Evolutionary conservation across 37 sponge, comb jelly and placozoan genomes (phyloP), one percentile per base, ranked within the genome.

Genomic region (Oopsacas minuta): DNA sequence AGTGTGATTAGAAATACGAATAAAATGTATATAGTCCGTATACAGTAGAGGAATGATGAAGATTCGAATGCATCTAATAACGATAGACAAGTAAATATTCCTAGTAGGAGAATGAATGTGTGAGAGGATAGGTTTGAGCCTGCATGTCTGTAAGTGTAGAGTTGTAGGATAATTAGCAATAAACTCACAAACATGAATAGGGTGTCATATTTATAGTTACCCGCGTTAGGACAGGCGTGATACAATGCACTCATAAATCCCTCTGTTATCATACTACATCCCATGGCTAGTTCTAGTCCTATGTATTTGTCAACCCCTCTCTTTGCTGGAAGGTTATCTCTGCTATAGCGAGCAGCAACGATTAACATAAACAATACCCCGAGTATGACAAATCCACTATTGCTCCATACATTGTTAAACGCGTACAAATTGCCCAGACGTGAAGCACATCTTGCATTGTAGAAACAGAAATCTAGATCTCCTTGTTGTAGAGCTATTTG

Each of bases 171-270:
- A n/a, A 61, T 61, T n/a, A 61, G 30, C 28, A 61, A n/a, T 5
- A 61, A n/a, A 12, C 75, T 61, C 75, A 61, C 75, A 25, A 61
- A n/a, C 75, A 61, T 61, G 75, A 61, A 61, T 34, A 61, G 75
- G 28, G 75, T 61, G 75, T 61, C 75, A 34, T 61, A 61, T n/a
- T 61, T 10, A n/a, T 61, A 61, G 75, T 61, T 61, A 3, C 75
- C 75, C 28, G 17, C 75, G 30, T 61, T 61, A 32, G 75, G 75
- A 61, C 75, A 61, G 75, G 28, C 28, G 75, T 61, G 75, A 34
- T 61, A 61, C 30, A 61, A 61, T 5, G 75, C 75, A n/a, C 75
- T 61, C 75, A 61, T 61, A 12, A n/a, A 5, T 61, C 75, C 75
- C 75, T 61, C 75, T 10, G 30, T n/a, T 3, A 61, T 61, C 75